phyloP scores from a whole-genome alignment of 2,797 vertebrate species.

The Melopsittacus undulatus region DNA sequence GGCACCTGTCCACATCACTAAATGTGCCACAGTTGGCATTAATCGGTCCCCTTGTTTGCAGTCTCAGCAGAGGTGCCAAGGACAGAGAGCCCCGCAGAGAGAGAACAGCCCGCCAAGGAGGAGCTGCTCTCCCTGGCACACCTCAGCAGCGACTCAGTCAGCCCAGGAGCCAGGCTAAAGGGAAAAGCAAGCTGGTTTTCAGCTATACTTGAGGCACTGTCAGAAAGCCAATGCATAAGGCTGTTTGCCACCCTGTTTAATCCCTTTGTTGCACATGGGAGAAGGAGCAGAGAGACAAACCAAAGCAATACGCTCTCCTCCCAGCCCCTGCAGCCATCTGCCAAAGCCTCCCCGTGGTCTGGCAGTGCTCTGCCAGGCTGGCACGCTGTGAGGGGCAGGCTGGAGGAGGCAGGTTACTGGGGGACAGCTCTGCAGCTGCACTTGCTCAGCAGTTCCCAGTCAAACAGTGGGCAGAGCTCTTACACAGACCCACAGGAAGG shows the following conservation, averaged over 20 bases:
- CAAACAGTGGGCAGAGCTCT: background rate
- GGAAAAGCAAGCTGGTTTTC: background rate
- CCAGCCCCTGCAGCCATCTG: background rate
- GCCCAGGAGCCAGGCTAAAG: background rate
- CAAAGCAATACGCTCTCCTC: background rate
- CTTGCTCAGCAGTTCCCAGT: background rate
- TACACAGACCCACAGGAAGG: background rate
- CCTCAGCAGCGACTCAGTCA: background rate
- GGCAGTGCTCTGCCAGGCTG: background rate
- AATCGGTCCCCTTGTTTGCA: background rate
- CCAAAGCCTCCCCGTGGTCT: background rate
- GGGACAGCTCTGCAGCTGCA: background rate
- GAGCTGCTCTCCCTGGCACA: conserved; percentile 1
- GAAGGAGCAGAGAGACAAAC: background rate
- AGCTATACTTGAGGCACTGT: background rate
- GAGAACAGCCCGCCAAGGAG: background rate
- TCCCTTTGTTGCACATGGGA: background rate
- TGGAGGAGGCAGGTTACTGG: background rate
- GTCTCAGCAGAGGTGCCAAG: background rate
- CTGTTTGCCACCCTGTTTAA: background rate
- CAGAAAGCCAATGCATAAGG: background rate
- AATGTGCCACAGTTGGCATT: background rate
- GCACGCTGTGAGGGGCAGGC: background rate
- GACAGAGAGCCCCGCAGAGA: background rate
- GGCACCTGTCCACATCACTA: background rate